These are phyloP conservation scores for Paraescarpia echinospica DNA, from an alignment of 1,140 invertebrate species.

Conservation along the genomic window DNA sequence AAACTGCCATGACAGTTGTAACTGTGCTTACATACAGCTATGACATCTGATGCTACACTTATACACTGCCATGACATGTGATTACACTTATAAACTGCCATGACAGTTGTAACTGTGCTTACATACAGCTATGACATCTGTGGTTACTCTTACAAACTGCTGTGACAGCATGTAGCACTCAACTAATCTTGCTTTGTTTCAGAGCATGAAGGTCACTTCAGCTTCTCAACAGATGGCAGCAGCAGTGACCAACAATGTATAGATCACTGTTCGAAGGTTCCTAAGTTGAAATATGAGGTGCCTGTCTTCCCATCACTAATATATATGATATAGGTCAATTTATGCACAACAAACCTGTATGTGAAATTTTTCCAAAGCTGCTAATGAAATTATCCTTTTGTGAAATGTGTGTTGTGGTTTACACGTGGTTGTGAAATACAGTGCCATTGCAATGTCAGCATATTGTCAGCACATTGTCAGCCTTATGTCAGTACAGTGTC, in stretches of 20 bases:
- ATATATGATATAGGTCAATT: not conserved
- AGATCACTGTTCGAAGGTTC: not conserved
- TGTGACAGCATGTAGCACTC: not conserved
- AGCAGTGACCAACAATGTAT: not conserved
- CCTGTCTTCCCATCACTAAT: not conserved
- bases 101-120: not conserved
- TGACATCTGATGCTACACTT: not conserved
- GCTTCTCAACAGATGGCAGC: not conserved
- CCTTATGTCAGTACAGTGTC: too few species aligned
- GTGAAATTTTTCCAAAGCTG: not conserved
- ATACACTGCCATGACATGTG: not conserved
- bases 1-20: not conserved
- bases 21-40: not conserved
- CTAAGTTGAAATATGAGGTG: not conserved
- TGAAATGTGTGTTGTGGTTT: not conserved
- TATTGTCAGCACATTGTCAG: not conserved
- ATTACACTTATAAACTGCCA: not conserved
- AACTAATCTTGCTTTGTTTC: not conserved
- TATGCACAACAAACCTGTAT: not conserved
- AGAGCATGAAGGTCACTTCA: not conserved
- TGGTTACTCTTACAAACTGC: too few species aligned
- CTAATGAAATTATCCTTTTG: conserved; percentile 1
- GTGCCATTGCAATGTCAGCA: not conserved
- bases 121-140: not conserved
- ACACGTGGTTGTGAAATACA: not conserved